Percentiles rank a stretch among this genome's conserved stretches.
Evolutionary conservation across 1,140 invertebrate species (phyloP).

Genomic region (Paracyclopina nana): DNA sequence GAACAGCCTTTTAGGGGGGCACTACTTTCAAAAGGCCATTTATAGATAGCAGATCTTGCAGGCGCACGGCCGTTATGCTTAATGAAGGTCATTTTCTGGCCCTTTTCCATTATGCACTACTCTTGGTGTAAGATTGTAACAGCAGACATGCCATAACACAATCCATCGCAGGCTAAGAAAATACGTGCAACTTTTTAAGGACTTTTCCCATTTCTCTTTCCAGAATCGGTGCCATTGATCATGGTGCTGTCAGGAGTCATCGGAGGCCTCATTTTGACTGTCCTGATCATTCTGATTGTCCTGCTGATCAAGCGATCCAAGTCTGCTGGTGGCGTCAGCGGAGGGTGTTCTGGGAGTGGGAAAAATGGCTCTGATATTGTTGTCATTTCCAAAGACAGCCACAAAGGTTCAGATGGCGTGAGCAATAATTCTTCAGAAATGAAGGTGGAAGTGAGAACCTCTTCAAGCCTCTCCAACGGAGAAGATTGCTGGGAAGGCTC

Average conservation of each 20-base stretch:
- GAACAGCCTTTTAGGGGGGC: too few species aligned
- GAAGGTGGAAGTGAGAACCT: conserved; percentile 5
- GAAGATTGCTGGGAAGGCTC: conserved; percentile 4
- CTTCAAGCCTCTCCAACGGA: neutral
- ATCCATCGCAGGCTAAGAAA: too few species aligned
- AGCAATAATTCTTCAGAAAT: conserved; percentile 11
- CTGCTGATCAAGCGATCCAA: neutral
- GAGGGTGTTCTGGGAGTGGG: neutral
- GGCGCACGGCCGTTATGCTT: too few species aligned
- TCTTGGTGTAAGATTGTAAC: too few species aligned
- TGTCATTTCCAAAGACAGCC: neutral
- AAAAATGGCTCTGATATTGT: neutral
- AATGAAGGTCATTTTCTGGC: too few species aligned
- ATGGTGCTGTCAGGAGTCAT: conserved; percentile 13
- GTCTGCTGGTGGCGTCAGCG: neutral
- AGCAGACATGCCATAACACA: too few species aligned
- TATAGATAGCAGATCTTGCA: too few species aligned
- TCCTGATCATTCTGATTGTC: conserved; percentile 11
- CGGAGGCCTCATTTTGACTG: conserved; percentile 13
- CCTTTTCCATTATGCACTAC: too few species aligned
- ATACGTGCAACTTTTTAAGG: too few species aligned
- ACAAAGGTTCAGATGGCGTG: neutral
- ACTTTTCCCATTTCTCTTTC: too few species aligned
- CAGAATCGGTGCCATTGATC: conserved; percentile 10
- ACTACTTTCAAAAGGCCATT: too few species aligned